Base-by-base conservation (phyloP, 2,113 vertebrate genomes). In the Ptilonorhynchus violaceus region DNA sequence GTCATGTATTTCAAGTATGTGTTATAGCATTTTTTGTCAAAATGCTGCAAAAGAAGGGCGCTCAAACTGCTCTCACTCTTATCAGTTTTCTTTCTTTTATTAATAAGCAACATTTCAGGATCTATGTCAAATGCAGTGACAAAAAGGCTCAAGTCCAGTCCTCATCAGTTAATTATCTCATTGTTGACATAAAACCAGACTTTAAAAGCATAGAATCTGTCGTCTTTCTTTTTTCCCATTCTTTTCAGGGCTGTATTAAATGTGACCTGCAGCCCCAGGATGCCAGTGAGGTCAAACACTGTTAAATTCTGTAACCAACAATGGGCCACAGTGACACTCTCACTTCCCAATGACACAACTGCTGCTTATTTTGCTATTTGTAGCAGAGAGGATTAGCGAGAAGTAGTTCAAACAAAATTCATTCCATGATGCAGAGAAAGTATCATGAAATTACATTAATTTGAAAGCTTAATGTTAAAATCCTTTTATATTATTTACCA, bases 161-260 rank as follows among this genome's bases (percentile, higher is more conserved):
- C 50, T 62, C 49, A 44, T 15, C 49, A 68, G 35, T 24, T 81
- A 50, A 63, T 55, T 63, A 53, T 23, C 44, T 39, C 49, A 46
- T 8, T 53, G 10, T 8, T 47, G 31, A 39, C 50, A 74, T 3
- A 62, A 49, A 81, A 53, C 1, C 35, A 87, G 28, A 50, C 17
- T 41, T 69, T 10, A 58, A 64, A 55, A 52, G 20, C 10, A 35
- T 1, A 20, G 13, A 70, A 15, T 37, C 23, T 53, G 4, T 22
- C 1, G 8, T 39, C 37, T 39, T 39, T 46, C 21, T 23, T 44
- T 18, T 4, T 2, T 0, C 0, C 6, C 1, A 16, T 28, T 44
- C 3, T 23, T 89, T 92, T 59, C 7, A 59, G 53, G 68, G 35
- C 28, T 74, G 16, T 46, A 46, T 58, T 64, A 14, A 19, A 42